Evolutionary conservation across 2,797 vertebrate genomes (phyloP).

Genomic region (Enoplosus armatus): DNA sequence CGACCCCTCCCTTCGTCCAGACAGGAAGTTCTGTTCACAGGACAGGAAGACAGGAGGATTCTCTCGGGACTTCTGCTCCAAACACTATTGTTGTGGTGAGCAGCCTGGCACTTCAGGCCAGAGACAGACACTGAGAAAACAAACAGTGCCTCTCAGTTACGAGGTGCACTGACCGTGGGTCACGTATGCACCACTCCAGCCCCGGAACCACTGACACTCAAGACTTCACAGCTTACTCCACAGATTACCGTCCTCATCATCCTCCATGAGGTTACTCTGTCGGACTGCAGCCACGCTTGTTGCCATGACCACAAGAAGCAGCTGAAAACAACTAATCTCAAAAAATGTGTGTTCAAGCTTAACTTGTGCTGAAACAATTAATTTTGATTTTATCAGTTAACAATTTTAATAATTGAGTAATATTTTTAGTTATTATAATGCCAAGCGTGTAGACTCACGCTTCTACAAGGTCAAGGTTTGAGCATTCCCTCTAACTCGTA

Average conservation of each 20-base stretch:
- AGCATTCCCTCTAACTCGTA: background rate
- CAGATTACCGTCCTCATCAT: constrained; percentile 34
- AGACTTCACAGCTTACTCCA: constrained; percentile 15
- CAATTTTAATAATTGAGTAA: background rate
- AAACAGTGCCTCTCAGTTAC: constrained; percentile 78
- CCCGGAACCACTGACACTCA: constrained; percentile 22
- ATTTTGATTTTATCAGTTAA: no score
- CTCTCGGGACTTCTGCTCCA: constrained; percentile 86
- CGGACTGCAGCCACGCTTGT: constrained; percentile 25
- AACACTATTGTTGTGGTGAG: constrained; percentile 89
- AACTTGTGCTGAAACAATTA: background rate
- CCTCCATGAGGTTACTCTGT: background rate
- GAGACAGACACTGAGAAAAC: constrained; percentile 85
- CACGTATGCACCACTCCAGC: constrained; percentile 81
- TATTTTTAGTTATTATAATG: background rate
- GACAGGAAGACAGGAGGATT: constrained; percentile 87
- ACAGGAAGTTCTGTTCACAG: constrained; percentile 87
- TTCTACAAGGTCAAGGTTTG: background rate
- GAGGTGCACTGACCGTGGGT: constrained; percentile 74
- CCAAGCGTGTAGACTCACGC: background rate
- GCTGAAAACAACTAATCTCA: background rate
- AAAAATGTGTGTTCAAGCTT: background rate
- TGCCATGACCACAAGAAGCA: constrained; percentile 52
- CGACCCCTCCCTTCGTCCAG: constrained; percentile 75
- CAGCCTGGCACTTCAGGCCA: constrained; percentile 84